Conservation (phyloP, 2,113 vertebrate species). For the Orthonyx spaldingii region DNA sequence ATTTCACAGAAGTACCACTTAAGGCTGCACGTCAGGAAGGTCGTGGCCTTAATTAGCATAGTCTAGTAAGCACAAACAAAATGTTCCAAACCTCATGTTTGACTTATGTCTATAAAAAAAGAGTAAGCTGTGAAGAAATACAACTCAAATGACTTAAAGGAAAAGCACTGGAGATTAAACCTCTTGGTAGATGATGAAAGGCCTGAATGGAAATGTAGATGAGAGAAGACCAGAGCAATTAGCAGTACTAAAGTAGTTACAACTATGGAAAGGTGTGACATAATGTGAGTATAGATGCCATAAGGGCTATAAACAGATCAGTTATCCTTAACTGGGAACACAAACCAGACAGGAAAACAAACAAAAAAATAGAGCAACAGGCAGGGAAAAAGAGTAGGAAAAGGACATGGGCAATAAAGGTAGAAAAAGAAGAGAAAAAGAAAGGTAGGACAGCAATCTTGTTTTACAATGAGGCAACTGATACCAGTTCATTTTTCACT, state of each 20-base stretch:
- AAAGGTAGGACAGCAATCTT: background rate
- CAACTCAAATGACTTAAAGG: background rate
- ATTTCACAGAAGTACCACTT: background rate
- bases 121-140: background rate
- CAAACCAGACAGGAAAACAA: background rate
- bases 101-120: background rate
- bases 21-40: background rate
- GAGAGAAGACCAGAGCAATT: background rate
- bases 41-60: background rate
- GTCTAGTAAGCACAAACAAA: background rate
- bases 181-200: background rate
- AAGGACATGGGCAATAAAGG: fast-evolving
- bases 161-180: background rate
- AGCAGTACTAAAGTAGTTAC: background rate
- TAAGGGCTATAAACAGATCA: background rate
- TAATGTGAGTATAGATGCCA: background rate
- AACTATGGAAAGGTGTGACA: background rate
- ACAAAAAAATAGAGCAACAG: background rate
- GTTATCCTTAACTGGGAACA: background rate
- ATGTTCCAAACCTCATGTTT: background rate
- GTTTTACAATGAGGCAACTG: background rate
- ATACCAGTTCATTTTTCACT: background rate
- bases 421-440: background rate
- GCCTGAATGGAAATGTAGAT: background rate
- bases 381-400: background rate